Evolutionary conservation across 1,140 invertebrate genomes (phyloP).

Genomic region (Drosophila albomicans): DNA sequence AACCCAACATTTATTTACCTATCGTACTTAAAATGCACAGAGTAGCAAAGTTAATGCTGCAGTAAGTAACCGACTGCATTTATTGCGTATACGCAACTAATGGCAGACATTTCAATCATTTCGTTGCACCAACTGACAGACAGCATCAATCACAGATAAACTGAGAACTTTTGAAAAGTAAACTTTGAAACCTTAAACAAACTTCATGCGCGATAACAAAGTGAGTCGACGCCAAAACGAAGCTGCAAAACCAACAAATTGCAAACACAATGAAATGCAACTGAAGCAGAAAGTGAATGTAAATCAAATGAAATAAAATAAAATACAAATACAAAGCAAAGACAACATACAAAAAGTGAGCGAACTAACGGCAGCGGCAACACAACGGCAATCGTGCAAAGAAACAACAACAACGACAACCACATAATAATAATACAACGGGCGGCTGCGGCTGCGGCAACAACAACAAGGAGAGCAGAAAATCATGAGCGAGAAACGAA

Average conservation of each 20-base stretch:
- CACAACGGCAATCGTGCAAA: conserved; percentile 24
- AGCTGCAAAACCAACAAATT: conserved; percentile 33
- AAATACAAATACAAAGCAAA: conserved; percentile 40
- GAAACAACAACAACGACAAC: conserved; percentile 2
- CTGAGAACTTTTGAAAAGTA: conserved; percentile 23
- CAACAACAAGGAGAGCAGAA: conserved; percentile 47
- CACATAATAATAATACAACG: conserved; percentile 8
- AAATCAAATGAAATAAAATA: conserved; percentile 60
- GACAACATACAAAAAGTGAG: conserved; percentile 44
- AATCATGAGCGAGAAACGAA: conserved; percentile 83
- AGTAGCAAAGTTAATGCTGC: too few relatives aligned
- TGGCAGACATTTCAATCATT: neutral
- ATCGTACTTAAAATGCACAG: too few relatives aligned
- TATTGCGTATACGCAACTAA: conserved; percentile 2
- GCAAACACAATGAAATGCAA: conserved; percentile 59
- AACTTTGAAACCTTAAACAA: conserved; percentile 7
- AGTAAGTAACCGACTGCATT: too few relatives aligned
- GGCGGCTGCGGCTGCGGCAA: conserved; percentile 15
- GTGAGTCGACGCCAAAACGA: conserved; percentile 12
- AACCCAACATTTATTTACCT: too few relatives aligned
- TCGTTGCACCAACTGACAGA: neutral
- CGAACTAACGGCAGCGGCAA: conserved; percentile 37
- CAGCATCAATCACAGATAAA: conserved; percentile 41
- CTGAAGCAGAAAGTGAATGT: conserved; percentile 70
- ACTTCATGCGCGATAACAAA: conserved; percentile 19